Base-by-base conservation (phyloP, 2,888 invertebrate species). In the Phlogophora meticulosa region DNA sequence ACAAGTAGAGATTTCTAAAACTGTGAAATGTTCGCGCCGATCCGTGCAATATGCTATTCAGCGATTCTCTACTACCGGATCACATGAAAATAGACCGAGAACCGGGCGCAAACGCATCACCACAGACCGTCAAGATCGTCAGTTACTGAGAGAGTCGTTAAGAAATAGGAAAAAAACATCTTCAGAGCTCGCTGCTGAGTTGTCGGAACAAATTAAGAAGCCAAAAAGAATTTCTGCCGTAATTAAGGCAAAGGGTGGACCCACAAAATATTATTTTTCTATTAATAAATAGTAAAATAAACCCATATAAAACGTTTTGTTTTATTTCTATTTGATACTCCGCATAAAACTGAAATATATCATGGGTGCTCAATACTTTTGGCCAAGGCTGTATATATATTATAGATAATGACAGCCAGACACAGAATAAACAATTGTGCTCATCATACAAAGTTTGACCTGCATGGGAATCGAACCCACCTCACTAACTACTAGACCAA, bases 91-190 rank as follows among this genome's bases (percentile, higher is more conserved):
- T 63, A 67, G 59, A 63, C 68, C 72, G 55, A 72, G 53, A 72
- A 72, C 64, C 48, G 72, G 68, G 56, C 53, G 67, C 62, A 72
- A 72, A 67, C 72, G 72, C 46, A 64, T 72, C 55, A 67, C 67
- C 60, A 64, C 72, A 49, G 60, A 57, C 55, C 62, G 72, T 59
- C 58, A 71, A 58, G 71, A 72, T 51, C 61, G 66, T 36, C 61
- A 66, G 53, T 49, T 67, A 49, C 58, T 72, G 52, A 64, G 72
- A 56, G 62, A 68, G 62, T 73, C 68, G 52, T 52, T 74, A 71
- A 73, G 65, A 69, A 59, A 69, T 55, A 62, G 69, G 56, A 63
- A 63, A 64, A 73, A 69, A 71, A 74, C 61, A 61, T 64, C 66
- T 64, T 67, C 63, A 48, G 57, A 71, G 59, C 70, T 71, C 38